Evolutionary conservation across 2,888 invertebrate species (phyloP).

Genomic region (Agrypnus murinus): DNA sequence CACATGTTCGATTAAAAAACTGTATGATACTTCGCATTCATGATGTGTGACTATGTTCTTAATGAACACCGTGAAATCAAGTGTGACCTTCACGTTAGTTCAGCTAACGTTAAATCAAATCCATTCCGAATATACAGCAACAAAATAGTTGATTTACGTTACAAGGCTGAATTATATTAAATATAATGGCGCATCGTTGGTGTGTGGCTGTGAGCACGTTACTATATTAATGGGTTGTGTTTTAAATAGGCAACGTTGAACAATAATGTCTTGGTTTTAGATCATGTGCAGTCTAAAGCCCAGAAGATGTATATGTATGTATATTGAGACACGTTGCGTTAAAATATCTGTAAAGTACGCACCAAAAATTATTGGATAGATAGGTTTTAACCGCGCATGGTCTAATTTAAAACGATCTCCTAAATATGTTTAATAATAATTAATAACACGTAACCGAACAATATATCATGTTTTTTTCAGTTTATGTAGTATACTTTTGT

Average conservation of each 20-base stretch:
- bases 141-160: conserved; percentile 49
- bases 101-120: conserved; percentile 49
- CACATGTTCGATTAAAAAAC: conserved; percentile 40
- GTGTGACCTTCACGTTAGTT: conserved; percentile 42
- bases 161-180: conserved; percentile 67
- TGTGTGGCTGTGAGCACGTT: conserved; percentile 70
- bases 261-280: conserved; percentile 25
- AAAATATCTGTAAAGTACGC: background rate
- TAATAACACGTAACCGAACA: background rate
- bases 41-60: conserved; percentile 45
- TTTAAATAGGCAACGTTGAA: conserved; percentile 48
- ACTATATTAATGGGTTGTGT: conserved; percentile 65
- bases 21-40: conserved; percentile 42
- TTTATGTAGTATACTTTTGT: background rate
- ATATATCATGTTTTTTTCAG: background rate
- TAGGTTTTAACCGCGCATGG: conserved; percentile 2
- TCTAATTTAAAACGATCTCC: background rate
- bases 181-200: conserved; percentile 66
- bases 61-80: conserved; percentile 37
- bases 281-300: conserved; percentile 62
- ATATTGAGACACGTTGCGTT: too few relatives aligned
- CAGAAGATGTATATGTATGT: too few relatives aligned
- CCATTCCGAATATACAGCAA: conserved; percentile 53
- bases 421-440: background rate
- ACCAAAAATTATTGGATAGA: background rate